Percentiles rank a stretch among this genome's conserved stretches.
phyloP scores from a whole-genome alignment of 2,797 vertebrate genomes.

The Harpagifer antarcticus region DNA sequence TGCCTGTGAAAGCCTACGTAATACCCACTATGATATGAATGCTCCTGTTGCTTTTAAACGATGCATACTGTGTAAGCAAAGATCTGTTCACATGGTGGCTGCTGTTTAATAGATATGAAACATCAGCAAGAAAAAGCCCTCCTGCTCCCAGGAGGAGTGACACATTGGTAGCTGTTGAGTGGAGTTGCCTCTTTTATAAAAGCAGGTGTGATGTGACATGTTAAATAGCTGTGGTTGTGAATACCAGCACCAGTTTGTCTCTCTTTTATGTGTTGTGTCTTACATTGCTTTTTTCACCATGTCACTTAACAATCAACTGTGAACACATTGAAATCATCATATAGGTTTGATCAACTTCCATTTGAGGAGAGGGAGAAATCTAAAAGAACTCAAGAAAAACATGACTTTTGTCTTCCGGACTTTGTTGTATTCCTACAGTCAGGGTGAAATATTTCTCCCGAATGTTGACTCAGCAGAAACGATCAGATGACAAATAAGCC shows the following conservation, averaged over 20 bases:
- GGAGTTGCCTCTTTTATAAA: conserved; percentile 50
- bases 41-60: conserved; percentile 39
- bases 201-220: conserved; percentile 62
- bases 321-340: conserved; percentile 25
- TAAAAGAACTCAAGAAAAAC: conserved; percentile 2
- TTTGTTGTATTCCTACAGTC: conserved; percentile 14
- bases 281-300: conserved; percentile 4
- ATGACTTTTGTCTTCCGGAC: conserved; percentile 48
- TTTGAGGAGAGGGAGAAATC: conserved; percentile 19
- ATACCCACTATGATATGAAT: conserved; percentile 22
- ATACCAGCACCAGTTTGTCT: conserved; percentile 36
- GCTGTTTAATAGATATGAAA: conserved; percentile 77
- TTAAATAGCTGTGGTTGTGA: conserved; percentile 52
- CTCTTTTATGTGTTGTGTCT: conserved; percentile 38
- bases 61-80: conserved; percentile 54
- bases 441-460: conserved; percentile 33
- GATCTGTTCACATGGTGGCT: conserved; percentile 67
- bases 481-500: conserved; percentile 45
- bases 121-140: conserved; percentile 60
- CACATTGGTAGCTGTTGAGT: conserved; percentile 50
- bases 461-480: conserved; percentile 22
- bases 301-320: conserved; percentile 43
- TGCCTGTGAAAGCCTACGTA: conserved; percentile 56
- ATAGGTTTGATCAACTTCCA: conserved; percentile 18
- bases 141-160: conserved; percentile 57